Conservation (phyloP, 2,888 invertebrate species). For the Archips xylosteana region DNA sequence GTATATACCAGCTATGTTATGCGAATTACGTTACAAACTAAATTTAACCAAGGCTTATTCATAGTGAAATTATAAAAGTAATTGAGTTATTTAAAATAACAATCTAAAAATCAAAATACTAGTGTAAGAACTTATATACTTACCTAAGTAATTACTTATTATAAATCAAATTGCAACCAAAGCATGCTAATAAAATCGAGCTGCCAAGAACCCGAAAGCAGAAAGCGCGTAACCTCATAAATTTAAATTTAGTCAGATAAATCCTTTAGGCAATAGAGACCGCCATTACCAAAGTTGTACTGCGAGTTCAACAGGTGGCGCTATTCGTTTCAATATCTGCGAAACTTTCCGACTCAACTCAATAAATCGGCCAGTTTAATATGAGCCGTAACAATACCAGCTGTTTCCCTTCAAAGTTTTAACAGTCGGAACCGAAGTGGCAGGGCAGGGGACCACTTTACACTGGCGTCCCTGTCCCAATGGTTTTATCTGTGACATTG, state of each 20-base stretch:
- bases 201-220: not conserved
- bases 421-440: conserved; percentile 48
- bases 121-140: too few relatives aligned
- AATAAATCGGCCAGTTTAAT: conserved; percentile 74
- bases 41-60: too few relatives aligned
- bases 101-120: too few relatives aligned
- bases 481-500: conserved; percentile 76
- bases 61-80: too few relatives aligned
- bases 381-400: conserved; percentile 52
- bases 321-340: conserved; percentile 84
- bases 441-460: conserved; percentile 57
- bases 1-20: too few relatives aligned
- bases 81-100: too few relatives aligned
- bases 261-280: conserved; percentile 49
- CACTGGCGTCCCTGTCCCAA: conserved; percentile 72
- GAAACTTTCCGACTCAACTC: conserved; percentile 81
- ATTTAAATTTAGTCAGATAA: conserved; percentile 39
- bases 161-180: not conserved
- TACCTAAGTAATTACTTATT: too few relatives aligned
- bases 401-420: conserved; percentile 46
- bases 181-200: conserved; percentile 10
- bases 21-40: too few relatives aligned
- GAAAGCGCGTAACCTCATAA: conserved; percentile 30
- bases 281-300: conserved; percentile 79
- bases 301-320: conserved; percentile 79